Percentiles rank a stretch among this genome's conserved stretches.
Evolutionary conservation across 2,888 invertebrate genomes (phyloP).

Genomic region (Meteorus colon): DNA sequence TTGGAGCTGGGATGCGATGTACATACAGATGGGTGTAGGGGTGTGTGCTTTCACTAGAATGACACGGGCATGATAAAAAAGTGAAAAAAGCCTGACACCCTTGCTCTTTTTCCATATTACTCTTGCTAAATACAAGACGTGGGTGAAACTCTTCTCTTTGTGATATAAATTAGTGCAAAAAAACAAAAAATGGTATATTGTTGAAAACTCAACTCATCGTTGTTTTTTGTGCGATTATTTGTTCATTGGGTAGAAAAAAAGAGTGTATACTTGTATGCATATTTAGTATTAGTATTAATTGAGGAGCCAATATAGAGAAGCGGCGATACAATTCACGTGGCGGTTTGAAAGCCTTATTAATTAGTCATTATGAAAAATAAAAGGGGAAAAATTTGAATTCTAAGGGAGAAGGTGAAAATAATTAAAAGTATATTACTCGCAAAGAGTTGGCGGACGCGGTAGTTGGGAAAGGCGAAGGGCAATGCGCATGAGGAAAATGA

Average conservation of each 20-base stretch:
- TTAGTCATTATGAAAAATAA: slow-evolving; percentile 6
- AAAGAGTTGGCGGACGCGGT: slow-evolving; percentile 5
- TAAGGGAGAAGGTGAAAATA: slow-evolving; percentile 14
- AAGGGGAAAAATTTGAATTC: slow-evolving; percentile 21
- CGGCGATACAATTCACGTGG: background rate
- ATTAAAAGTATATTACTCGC: slow-evolving; percentile 26
- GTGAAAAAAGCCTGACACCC: slow-evolving; percentile 15
- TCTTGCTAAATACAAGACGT: slow-evolving; percentile 14
- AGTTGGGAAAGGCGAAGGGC: background rate
- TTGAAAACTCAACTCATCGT: background rate
- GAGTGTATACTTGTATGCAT: background rate
- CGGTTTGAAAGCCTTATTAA: slow-evolving; percentile 15
- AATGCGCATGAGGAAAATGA: background rate
- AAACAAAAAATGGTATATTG: background rate
- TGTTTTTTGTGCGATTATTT: background rate
- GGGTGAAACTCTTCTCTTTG: background rate
- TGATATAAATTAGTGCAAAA: background rate
- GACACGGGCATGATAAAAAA: slow-evolving; percentile 28
- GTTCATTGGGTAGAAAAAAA: background rate
- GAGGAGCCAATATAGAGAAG: background rate
- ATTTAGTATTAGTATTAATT: background rate
- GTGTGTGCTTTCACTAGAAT: slow-evolving; percentile 29
- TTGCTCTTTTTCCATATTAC: slow-evolving; percentile 14
- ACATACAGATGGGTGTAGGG: slow-evolving; percentile 1
- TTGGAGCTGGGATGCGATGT: background rate